phyloP scores from a whole-genome alignment of 53 echinoderm and acorn worm genomes.

The Patiria pectinifera region DNA sequence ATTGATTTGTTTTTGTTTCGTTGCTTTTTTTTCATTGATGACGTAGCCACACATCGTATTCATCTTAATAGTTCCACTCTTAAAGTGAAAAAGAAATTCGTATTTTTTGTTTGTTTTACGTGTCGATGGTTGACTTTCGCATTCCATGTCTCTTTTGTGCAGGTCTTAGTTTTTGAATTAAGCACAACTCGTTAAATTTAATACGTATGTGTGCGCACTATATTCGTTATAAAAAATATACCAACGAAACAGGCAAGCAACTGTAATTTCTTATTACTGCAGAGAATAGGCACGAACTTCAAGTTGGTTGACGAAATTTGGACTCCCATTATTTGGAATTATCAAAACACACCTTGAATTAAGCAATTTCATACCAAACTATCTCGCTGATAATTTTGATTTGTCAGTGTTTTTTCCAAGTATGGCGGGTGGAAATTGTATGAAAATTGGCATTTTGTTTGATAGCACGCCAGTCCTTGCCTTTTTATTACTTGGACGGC shows the following conservation, averaged over 20 bases:
- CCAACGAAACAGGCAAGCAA: neutral
- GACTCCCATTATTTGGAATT: neutral
- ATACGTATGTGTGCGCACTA: neutral
- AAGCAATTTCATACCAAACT: neutral
- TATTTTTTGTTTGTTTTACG: neutral
- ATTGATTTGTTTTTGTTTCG: too few relatives aligned
- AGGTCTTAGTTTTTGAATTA: neutral
- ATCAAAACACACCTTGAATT: constrained; percentile 10
- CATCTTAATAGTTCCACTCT: neutral
- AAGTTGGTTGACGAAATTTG: neutral
- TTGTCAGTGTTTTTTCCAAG: neutral
- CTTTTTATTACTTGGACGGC: neutral
- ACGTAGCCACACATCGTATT: too few relatives aligned
- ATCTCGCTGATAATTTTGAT: neutral
- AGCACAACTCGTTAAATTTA: neutral
- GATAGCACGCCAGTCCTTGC: constrained; percentile 5
- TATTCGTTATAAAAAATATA: neutral
- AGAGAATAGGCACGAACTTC: neutral
- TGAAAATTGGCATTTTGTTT: constrained; percentile 11
- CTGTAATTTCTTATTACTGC: neutral
- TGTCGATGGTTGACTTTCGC: neutral
- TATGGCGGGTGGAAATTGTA: neutral
- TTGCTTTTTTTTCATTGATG: too few relatives aligned
- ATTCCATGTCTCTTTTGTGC: neutral
- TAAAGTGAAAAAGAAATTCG: neutral